Evolutionary conservation across 1,140 invertebrate genomes (phyloP), one percentile per base, ranked within the genome.

Genomic region (Sarcophaga bullata): DNA sequence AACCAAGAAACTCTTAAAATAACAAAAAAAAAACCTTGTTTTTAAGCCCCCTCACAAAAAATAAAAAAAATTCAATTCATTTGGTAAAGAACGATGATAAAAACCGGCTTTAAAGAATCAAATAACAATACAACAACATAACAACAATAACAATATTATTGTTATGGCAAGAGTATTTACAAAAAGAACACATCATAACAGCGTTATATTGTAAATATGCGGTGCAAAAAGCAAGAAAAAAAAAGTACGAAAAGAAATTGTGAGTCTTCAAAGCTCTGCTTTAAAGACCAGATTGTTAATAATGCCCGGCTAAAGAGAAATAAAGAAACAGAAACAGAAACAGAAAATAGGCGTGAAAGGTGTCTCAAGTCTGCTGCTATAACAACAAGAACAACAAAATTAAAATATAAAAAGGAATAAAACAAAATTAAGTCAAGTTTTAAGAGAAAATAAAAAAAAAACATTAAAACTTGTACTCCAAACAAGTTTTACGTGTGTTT

Each of bases 51-150:
- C n/a, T n/a, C n/a, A n/a, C n/a, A n/a, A n/a, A n/a, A n/a, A n/a
- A n/a, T n/a, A 7, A n/a, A 68, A 19, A 68, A 68, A 68, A 68
- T 17, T 68, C 62, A 68, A 68, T 68, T 68, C 62, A 68, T 68
- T 68, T 68, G 62, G 62, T 25, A 68, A 68, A n/a, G 19, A 68
- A 68, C 19, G 6, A 19, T 68, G n/a, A 68, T 68, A 68, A 58
- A 68, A 68, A 68, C 17, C 62, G 62, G 62, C 62, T 68, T 68
- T 68, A 7, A 68, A 68, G 19, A 68, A n/a, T 68, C 25, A 37
- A 37, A 37, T 37, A 37, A 37, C 25, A 37, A 37, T 25, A 9
- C 54, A 68, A 6, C 62, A 25, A 17, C 62, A 68, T n/a, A 68
- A 8, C 4, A 62, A 62, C 15, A 62, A 62, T 62, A 62, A 15